These are phyloP conservation scores for Artibeus jamaicensis DNA, from an alignment of 2,797 vertebrate species.

Conservation along the genomic window DNA sequence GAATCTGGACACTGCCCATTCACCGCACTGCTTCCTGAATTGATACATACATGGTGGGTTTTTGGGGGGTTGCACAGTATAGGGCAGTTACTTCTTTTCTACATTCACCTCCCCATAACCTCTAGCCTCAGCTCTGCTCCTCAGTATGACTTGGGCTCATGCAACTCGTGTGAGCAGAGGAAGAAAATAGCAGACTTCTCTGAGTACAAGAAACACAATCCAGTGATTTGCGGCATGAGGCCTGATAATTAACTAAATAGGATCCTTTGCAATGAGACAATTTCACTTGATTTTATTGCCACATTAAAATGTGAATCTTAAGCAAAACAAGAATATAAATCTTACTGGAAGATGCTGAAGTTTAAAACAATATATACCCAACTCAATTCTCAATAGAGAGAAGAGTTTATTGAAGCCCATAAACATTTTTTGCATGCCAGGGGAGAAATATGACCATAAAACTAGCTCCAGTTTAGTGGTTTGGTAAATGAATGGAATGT, in stretches of 20 bases:
- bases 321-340: conserved; percentile 86
- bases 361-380: conserved; percentile 73
- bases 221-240: conserved; percentile 76
- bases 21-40: background rate
- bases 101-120: background rate
- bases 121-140: background rate
- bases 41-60: fast-evolving
- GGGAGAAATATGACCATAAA: conserved; percentile 74
- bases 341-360: conserved; percentile 75
- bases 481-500: conserved; percentile 79
- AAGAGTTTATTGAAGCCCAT: conserved; percentile 78
- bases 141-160: background rate
- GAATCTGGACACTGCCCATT: background rate
- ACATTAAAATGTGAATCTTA: conserved; percentile 84
- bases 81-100: background rate
- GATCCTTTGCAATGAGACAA: conserved; percentile 79
- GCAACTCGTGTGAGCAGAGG: background rate
- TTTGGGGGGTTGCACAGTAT: background rate
- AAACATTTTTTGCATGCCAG: conserved; percentile 76
- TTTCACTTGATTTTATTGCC: conserved; percentile 81
- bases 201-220: conserved; percentile 69
- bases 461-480: conserved; percentile 75
- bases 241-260: conserved; percentile 84
- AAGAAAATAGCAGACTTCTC: conserved; percentile 69
- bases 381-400: conserved; percentile 67